Base-by-base conservation (phyloP, 2,797 vertebrate species). In the Decapterus maruadsi region DNA sequence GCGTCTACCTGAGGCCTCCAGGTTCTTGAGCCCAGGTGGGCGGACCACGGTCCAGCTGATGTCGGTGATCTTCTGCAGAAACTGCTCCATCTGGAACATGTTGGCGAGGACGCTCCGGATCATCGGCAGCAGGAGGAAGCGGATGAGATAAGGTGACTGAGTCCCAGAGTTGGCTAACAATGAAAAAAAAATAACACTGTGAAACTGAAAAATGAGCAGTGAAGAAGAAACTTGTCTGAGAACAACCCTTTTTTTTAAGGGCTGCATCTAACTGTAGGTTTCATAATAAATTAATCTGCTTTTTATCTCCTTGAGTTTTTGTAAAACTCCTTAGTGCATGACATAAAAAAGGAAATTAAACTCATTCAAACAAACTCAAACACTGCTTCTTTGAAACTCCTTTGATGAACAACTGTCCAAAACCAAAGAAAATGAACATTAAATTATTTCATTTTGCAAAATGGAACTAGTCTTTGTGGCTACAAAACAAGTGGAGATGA, bases 1-100 rank as follows among this genome's bases (percentile, higher is more conserved):
- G 46, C 26, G 43, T 76, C 53, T 78, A 96, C 96, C 95, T 91
- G 96, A 89, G 48, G 90, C 89, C 1, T 94, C 82, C 68, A 75
- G 85, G 84, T 95, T 96, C 75, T 89, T 92, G 9, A 96, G 95
- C 11, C 94, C 95, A 0, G 96, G 94, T 0, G 95, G 96, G 11
- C 95, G 93, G 13, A 96, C 95, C 31, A 96, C 94, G 1, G 95
- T 96, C 95, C 95, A 96, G 86, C 88, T 90, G 68, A 96, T 86
- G 88, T 96, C 94, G 4, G 90, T 74, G 0, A 83, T 90, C 63
- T 91, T 85, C 66, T 89, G 75, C 54, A 96, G 85, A 69, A 88
- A 85, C 64, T 86, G 68, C 87, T 97, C 96, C 96, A 97, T 96
- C 82, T 96, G 93, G 20, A 92, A 78, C 96, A 96, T 96, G 90